Evolutionary conservation across 2,797 vertebrate species (phyloP).

Genomic region (Megaceryle alcyon): DNA sequence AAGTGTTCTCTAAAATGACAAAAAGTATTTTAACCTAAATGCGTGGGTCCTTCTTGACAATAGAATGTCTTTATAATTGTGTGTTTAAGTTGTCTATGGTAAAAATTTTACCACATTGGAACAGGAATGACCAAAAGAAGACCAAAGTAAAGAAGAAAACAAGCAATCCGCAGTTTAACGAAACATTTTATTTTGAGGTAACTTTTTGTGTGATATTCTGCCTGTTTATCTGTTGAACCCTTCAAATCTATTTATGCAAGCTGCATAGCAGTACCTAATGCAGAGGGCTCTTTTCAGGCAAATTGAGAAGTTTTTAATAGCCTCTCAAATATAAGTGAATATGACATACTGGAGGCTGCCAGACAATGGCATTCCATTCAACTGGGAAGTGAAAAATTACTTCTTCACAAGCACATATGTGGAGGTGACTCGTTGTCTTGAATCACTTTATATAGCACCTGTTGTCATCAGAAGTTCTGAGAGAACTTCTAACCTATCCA

Average conservation of each 20-base stretch:
- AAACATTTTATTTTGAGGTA: conserved; percentile 98
- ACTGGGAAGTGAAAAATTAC: background rate
- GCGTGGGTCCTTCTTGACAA: conserved; percentile 27
- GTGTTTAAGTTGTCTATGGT: conserved; percentile 79
- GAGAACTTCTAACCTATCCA: background rate
- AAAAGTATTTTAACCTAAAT: conserved; percentile 3
- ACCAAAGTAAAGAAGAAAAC: conserved; percentile 99
- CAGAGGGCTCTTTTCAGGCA: background rate
- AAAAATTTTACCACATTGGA: conserved; percentile 81
- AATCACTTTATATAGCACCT: background rate
- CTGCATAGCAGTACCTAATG: background rate
- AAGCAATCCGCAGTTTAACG: conserved; percentile 96
- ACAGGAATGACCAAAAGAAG: conserved; percentile 97
- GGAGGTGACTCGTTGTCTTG: background rate
- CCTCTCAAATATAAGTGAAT: background rate
- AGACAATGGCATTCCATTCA: background rate
- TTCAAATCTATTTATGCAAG: background rate
- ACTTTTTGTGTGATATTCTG: conserved; percentile 45
- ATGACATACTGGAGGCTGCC: background rate
- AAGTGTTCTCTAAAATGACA: conserved; percentile 12
- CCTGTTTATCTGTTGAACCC: background rate
- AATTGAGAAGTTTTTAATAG: background rate
- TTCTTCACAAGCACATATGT: background rate
- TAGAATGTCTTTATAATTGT: conserved; percentile 79
- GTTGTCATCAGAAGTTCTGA: background rate